Evolutionary conservation across 2,113 vertebrate species (phyloP).

Genomic region (Nothobranchius kuhntae): DNA sequence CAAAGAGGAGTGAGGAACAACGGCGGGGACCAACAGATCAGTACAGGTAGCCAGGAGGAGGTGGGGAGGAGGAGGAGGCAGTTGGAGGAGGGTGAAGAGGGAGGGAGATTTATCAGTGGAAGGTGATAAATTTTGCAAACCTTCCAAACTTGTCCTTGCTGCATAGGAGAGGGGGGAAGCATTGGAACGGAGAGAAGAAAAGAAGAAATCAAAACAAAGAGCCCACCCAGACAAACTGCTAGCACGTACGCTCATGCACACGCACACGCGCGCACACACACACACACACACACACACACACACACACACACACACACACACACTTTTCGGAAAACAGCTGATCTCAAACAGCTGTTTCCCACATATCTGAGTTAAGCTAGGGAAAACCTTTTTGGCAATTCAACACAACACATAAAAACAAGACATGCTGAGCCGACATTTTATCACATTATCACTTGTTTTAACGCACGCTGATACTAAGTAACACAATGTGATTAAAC

Average conservation of each 20-base stretch:
- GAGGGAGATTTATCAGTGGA: slow-evolving; percentile 89
- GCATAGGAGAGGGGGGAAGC: slow-evolving; percentile 89
- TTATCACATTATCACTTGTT: slow-evolving; percentile 39
- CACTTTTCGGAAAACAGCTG: slow-evolving; percentile 25
- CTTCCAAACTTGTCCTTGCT: slow-evolving; percentile 99
- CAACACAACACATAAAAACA: slow-evolving; percentile 31
- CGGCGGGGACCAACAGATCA: slow-evolving; percentile 82
- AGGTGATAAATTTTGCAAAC: slow-evolving; percentile 99
- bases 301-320: slow-evolving; percentile 49
- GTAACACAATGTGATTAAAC: slow-evolving; percentile 25
- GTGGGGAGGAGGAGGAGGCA: slow-evolving; percentile 51
- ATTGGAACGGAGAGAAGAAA: slow-evolving; percentile 98
- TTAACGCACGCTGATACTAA: slow-evolving; percentile 27
- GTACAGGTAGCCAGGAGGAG: slow-evolving; percentile 86
- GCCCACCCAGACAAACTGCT: slow-evolving; percentile 69
- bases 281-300: slow-evolving; percentile 53
- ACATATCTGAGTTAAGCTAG: slow-evolving; percentile 33
- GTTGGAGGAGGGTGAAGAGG: slow-evolving; percentile 50
- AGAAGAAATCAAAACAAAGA: slow-evolving; percentile 88
- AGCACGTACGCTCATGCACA: slow-evolving; percentile 50
- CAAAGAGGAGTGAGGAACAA: slow-evolving; percentile 72
- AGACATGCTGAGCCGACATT: slow-evolving; percentile 41
- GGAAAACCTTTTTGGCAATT: slow-evolving; percentile 20
- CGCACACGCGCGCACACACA: slow-evolving; percentile 38
- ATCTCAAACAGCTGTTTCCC: slow-evolving; percentile 40